Percentiles rank a stretch among this genome's conserved stretches.
Evolutionary conservation across 35 echinoderm and acorn worm genomes (phyloP).

Genomic region (Patiria miniata): DNA sequence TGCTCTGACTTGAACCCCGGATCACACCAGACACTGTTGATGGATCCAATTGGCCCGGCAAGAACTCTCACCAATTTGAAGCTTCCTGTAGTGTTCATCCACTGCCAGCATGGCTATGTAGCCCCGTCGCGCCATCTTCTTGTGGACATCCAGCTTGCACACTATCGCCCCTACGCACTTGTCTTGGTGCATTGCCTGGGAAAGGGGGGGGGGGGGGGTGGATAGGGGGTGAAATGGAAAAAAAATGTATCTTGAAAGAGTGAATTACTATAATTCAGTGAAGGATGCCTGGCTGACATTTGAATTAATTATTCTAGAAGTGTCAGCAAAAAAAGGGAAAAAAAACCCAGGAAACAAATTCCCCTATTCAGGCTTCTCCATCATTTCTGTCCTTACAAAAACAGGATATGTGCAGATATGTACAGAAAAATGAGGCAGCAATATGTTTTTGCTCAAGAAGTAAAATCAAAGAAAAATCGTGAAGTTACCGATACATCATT

Average conservation of each 20-base stretch:
- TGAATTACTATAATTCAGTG: neutral
- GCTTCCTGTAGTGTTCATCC: conserved; percentile 91
- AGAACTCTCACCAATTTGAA: conserved; percentile 34
- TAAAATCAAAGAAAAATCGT: too few species aligned
- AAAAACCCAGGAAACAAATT: too few species aligned
- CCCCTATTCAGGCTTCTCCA: too few species aligned
- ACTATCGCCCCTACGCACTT: conserved; percentile 94
- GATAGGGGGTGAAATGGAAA: neutral
- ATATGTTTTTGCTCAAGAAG: too few species aligned
- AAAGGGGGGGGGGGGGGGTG: neutral
- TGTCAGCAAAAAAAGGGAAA: too few species aligned
- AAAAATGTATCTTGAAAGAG: neutral
- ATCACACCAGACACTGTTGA: neutral
- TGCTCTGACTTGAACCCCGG: neutral
- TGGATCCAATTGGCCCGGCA: neutral
- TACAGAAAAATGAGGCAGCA: too few species aligned
- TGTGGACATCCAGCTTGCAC: conserved; percentile 96
- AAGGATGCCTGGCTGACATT: neutral
- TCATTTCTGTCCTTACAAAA: too few species aligned
- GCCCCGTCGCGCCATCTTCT: conserved; percentile 87
- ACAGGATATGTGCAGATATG: too few species aligned
- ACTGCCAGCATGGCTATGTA: conserved; percentile 99
- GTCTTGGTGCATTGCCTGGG: conserved; percentile 88
- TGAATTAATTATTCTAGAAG: too few species aligned
- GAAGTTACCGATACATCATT: too few species aligned